phyloP scores from a whole-genome alignment of 2,113 vertebrate genomes.

The Gobio gobio region DNA sequence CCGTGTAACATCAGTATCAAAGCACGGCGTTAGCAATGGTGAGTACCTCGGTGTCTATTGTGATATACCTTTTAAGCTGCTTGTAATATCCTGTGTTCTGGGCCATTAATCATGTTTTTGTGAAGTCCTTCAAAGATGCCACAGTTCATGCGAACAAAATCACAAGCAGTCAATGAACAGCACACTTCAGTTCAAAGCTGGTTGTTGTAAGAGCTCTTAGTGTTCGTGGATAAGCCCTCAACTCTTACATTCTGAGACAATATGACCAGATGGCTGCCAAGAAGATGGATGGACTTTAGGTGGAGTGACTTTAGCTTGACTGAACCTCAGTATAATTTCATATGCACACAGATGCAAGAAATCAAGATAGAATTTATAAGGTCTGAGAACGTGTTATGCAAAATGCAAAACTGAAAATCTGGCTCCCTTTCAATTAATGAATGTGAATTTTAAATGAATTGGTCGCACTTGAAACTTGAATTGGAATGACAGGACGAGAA shows the following conservation, averaged over 20 bases:
- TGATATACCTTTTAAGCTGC: constrained; percentile 61
- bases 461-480: neutral
- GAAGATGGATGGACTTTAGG: constrained; percentile 81
- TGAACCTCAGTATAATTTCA: constrained; percentile 74
- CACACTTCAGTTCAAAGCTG: constrained; percentile 63
- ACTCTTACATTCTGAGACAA: constrained; percentile 69
- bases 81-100: constrained; percentile 68
- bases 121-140: constrained; percentile 60
- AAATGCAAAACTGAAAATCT: neutral
- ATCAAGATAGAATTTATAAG: constrained; percentile 28
- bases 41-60: constrained; percentile 61
- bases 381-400: neutral
- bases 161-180: constrained; percentile 60
- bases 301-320: constrained; percentile 71
- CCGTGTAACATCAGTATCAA: constrained; percentile 52
- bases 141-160: constrained; percentile 61
- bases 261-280: constrained; percentile 79
- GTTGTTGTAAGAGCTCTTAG: constrained; percentile 57
- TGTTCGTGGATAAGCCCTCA: constrained; percentile 63
- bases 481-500: neutral
- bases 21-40: constrained; percentile 49
- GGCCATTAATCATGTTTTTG: constrained; percentile 77
- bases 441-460: neutral
- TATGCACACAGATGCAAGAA: constrained; percentile 67
- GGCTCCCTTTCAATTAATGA: neutral